Evolutionary conservation across 2,797 vertebrate species (phyloP), one percentile per base, ranked within the genome.

Genomic region (Synanceia verrucosa): DNA sequence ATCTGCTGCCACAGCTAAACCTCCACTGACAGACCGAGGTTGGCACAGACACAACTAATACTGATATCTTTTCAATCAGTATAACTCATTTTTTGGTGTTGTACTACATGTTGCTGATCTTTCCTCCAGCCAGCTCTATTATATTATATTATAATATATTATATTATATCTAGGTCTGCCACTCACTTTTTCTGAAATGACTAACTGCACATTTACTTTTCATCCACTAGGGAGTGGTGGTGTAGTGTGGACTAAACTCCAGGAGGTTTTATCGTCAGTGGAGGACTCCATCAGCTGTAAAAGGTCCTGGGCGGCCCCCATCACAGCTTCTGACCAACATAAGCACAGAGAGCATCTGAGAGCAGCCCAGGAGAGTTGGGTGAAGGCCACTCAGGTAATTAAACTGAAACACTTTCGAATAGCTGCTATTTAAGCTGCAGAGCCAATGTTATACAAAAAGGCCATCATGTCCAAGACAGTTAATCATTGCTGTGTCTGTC

Each of bases 211-310:
- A 2, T 82, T 3, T 71, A 3, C 43, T 19, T 37, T 48, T 13
- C 2, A 0, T 73, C 82, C 86, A 65, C 50, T 53, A 92, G 89
- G 81, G 44, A 81, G 33, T 29, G 13, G 84, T 47, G 81, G 85
- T 1, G 91, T 94, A 3, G 82, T 95, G 9, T 98, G 96, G 65
- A 78, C 82, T 0, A 91, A 91, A 33, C 93, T 98, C 4, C 95
- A 97, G 85, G 81, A 91, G 0, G 92, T 93, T 2, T 80, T 99
- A 36, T 93, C 94, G 1, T 95, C 95, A 1, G 93, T 99, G 66
- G 97, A 99, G 73, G 93, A 90, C 0, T 85, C 94, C 0, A 94
- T 95, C 36, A 90, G 92, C 55, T 93, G 84, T 29, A 93, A 95
- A 68, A 95, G 92, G 84, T 88, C 79, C 10, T 78, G 70, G 78